Evolutionary conservation across 2,113 vertebrate genomes (phyloP), one percentile per base, ranked within the genome.

Genomic region (Gavia stellata): DNA sequence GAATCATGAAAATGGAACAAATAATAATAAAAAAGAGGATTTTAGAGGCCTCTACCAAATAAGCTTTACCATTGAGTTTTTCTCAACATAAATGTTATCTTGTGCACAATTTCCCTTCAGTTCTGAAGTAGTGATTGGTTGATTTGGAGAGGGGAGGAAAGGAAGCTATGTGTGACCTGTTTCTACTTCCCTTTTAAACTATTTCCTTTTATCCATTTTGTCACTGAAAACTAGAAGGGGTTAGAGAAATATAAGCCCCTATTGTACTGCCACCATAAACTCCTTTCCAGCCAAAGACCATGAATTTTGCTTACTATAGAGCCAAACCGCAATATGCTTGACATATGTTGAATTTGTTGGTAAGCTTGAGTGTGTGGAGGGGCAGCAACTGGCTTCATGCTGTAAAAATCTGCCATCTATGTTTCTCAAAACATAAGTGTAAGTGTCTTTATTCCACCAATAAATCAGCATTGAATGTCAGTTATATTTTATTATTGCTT

Each of bases 91-190:
- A 38, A 15, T 26, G 10, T 29, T 70, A 18, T 11, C 33, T 68
- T 59, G n/a, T 45, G 7, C 21, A 59, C 14, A 55, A 36, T 40
- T 74, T 71, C 16, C 12, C 14, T 61, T 36, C 25, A 34, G 29
- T 7, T 6, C 14, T 70, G 29, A 89, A 50, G 31, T 18, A 7
- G 12, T 53, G 12, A 47, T 23, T 47, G 6, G 3, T 38, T 65
- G 28, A 56, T 50, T 50, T 56, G 36, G 10, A 77, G 77, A 66
- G 13, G 14, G 17, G 18, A 77, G 40, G n/a, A 53, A 6, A 55
- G 3, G 12, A 82, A 72, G 34, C 0, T 0, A 29, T 44, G 9
- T 17, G 9, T 38, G 5, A 33, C 42, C 5, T 28, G 3, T 83
- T 90, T 52, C 63, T 50, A 23, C 9, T 55, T 26, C 16, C 4